Percentiles rank a stretch among this genome's conserved stretches.
These are phyloP conservation scores for Merops nubicus DNA, from an alignment of 2,113 vertebrate genomes.

Conservation along the genomic window DNA sequence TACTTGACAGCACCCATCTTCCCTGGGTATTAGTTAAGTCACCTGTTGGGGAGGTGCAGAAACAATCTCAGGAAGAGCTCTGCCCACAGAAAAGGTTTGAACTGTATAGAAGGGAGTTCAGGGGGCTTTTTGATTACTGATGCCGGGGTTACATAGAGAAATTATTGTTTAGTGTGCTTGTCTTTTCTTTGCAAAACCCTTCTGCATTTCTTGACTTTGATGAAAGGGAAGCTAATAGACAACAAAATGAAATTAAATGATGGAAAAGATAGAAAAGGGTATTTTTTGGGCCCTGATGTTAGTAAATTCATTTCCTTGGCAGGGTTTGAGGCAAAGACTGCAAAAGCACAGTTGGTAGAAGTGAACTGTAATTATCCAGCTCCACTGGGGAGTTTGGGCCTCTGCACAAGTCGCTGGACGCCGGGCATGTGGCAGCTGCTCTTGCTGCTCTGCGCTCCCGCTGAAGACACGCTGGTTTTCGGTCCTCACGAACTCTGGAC, in stretches of 20 bases:
- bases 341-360: background rate
- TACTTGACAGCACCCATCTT: background rate
- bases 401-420: background rate
- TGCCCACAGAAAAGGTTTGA: background rate
- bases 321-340: background rate
- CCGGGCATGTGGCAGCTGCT: background rate
- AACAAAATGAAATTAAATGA: background rate
- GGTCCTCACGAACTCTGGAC: background rate
- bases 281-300: background rate
- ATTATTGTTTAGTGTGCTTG: background rate
- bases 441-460: background rate
- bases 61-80: background rate
- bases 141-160: background rate
- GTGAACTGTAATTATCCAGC: background rate
- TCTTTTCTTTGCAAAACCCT: background rate
- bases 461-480: background rate
- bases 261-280: background rate
- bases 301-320: background rate
- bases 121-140: background rate
- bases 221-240: background rate
- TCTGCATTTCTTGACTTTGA: background rate
- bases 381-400: background rate
- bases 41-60: background rate
- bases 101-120: background rate
- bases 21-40: background rate